Conservation (phyloP, 1,140 invertebrate species). For the Pollicipes pollicipes region DNA sequence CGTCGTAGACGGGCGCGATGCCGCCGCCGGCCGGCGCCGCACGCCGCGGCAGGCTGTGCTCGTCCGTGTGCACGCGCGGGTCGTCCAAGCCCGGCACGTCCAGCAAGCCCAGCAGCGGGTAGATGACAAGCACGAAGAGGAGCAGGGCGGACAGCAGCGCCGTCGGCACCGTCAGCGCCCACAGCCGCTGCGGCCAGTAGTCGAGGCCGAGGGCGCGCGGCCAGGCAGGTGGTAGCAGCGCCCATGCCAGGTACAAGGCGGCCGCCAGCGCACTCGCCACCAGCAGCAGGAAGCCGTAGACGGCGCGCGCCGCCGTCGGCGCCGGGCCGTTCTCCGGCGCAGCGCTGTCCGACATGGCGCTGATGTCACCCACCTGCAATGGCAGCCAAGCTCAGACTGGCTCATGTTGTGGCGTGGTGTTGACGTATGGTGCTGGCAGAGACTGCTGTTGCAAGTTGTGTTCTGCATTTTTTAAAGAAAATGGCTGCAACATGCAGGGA, state of each 20-base stretch:
- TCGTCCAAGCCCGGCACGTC: not conserved
- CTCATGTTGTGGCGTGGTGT: not conserved
- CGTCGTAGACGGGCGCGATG: not conserved
- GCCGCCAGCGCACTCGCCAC: not conserved
- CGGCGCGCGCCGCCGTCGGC: not conserved
- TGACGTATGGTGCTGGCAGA: too few species aligned
- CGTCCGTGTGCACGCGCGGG: not conserved
- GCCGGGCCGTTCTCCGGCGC: not conserved
- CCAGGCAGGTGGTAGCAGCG: not conserved
- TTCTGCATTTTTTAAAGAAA: not conserved
- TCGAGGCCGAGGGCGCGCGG: not conserved
- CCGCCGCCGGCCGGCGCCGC: not conserved
- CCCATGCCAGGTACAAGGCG: not conserved
- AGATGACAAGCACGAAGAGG: not conserved
- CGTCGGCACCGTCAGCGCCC: not conserved
- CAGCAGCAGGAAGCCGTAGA: not conserved
- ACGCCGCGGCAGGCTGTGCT: not conserved
- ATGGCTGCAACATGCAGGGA: not conserved
- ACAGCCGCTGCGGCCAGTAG: slow-evolving; percentile 3
- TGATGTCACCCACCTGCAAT: not conserved
- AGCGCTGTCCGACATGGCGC: not conserved
- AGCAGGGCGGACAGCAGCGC: not conserved
- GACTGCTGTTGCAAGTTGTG: too few species aligned
- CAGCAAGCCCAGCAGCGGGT: not conserved
- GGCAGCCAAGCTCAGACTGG: not conserved